phyloP scores from a whole-genome alignment of 2,113 vertebrate species.

The Elaphurus davidianus region DNA sequence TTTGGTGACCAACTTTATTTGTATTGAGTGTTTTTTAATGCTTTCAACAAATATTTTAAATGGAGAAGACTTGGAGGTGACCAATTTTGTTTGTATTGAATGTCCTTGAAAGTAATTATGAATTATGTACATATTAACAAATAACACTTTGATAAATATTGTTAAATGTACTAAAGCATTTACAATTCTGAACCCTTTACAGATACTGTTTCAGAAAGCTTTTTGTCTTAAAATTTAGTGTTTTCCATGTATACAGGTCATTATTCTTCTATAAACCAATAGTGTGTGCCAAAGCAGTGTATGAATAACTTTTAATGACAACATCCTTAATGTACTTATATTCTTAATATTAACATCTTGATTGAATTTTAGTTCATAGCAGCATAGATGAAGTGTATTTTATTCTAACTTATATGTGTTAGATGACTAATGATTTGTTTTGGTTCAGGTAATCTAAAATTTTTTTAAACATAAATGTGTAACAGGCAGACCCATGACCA shows the following conservation, averaged over 20 bases:
- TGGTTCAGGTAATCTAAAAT: neutral
- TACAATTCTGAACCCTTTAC: neutral
- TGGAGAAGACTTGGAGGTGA: neutral
- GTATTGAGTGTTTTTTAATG: neutral
- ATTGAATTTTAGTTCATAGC: neutral
- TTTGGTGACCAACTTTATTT: neutral
- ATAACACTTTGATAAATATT: neutral
- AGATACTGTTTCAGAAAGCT: neutral
- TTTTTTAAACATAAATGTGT: neutral
- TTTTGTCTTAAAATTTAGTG: neutral
- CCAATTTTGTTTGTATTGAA: neutral
- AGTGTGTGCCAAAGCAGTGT: neutral
- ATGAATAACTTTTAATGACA: neutral
- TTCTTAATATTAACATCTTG: neutral
- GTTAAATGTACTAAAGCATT: neutral
- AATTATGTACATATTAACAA: neutral
- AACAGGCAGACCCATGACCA: neutral
- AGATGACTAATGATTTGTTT: neutral
- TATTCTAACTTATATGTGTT: neutral
- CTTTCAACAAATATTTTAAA: neutral
- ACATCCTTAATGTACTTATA: slow-evolving; percentile 2
- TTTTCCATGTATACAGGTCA: neutral
- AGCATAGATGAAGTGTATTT: neutral
- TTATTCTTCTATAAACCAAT: neutral
- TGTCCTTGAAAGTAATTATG: neutral